These are phyloP conservation scores for Taxidea taxus DNA, from an alignment of 2,113 vertebrate genomes.

Conservation along the genomic window DNA sequence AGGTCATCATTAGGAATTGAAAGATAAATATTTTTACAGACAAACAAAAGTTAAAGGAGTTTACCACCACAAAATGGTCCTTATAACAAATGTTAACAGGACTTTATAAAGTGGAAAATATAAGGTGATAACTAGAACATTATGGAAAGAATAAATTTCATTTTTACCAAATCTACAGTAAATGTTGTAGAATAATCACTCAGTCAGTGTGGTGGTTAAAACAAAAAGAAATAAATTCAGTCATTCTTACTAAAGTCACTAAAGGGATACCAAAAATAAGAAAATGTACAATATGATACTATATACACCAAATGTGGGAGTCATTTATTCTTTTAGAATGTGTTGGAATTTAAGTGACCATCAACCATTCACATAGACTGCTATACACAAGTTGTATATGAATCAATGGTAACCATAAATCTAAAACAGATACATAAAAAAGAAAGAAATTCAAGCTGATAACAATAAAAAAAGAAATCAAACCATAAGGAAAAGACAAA, in stretches of 20 bases:
- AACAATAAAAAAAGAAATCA: not conserved
- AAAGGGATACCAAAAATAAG: not conserved
- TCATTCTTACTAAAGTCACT: not conserved
- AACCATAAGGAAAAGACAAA: not conserved
- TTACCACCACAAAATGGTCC: not conserved
- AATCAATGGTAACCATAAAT: not conserved
- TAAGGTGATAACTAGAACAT: not conserved
- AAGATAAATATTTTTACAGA: not conserved
- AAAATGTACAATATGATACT: not conserved
- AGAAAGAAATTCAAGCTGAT: not conserved
- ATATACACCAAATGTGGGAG: not conserved
- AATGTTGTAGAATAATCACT: not conserved
- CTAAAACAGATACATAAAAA: not conserved
- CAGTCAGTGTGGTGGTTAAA: not conserved
- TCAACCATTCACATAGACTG: not conserved
- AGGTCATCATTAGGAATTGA: not conserved
- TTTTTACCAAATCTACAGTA: not conserved
- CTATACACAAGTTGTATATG: not conserved
- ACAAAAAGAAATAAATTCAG: not conserved
- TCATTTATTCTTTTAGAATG: not conserved
- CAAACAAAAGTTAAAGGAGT: not conserved
- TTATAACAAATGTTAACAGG: not conserved
- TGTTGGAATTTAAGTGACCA: not conserved
- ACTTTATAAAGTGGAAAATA: not conserved
- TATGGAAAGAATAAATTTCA: not conserved